Percentiles rank a stretch among this genome's conserved stretches.
Evolutionary conservation across 2,113 vertebrate genomes (phyloP).

Genomic region (Ursus arctos): DNA sequence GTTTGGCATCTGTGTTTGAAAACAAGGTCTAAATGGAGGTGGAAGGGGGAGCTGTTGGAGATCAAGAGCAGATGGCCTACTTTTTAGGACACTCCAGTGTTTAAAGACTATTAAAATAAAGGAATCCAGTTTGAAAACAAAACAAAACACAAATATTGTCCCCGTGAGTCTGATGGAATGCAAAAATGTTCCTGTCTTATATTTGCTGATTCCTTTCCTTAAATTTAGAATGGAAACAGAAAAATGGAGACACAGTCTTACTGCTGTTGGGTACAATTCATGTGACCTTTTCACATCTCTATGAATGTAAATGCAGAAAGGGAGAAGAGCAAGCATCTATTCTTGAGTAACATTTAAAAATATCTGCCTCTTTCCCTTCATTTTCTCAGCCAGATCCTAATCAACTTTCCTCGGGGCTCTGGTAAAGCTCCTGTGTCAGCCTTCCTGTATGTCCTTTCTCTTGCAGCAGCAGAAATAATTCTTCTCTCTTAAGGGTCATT

Average conservation of each 20-base stretch:
- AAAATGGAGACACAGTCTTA: not conserved
- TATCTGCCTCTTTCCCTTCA: not conserved
- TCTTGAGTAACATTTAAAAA: not conserved
- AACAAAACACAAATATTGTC: conserved; percentile 58
- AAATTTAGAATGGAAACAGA: not conserved
- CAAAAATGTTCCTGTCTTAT: conserved; percentile 18
- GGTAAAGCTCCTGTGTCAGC: not conserved
- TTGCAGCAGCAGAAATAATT: not conserved
- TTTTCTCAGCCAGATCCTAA: not conserved
- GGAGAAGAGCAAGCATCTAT: not conserved
- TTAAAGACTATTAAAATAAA: conserved; percentile 83
- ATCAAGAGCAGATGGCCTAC: not conserved
- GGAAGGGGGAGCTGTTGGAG: not conserved
- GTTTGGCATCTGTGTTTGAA: conserved; percentile 57
- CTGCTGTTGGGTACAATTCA: not conserved
- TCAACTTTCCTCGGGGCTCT: not conserved
- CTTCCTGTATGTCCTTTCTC: not conserved
- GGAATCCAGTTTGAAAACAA: conserved; percentile 81
- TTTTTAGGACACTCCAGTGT: conserved; percentile 76
- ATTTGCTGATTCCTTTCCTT: not conserved
- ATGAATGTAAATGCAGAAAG: not conserved
- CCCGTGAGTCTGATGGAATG: not conserved
- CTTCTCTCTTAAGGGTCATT: not conserved
- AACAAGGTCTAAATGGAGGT: not conserved
- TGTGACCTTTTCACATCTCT: not conserved